phyloP scores from a whole-genome alignment of 2,888 invertebrate genomes.

The Cyaniris semiargus region DNA sequence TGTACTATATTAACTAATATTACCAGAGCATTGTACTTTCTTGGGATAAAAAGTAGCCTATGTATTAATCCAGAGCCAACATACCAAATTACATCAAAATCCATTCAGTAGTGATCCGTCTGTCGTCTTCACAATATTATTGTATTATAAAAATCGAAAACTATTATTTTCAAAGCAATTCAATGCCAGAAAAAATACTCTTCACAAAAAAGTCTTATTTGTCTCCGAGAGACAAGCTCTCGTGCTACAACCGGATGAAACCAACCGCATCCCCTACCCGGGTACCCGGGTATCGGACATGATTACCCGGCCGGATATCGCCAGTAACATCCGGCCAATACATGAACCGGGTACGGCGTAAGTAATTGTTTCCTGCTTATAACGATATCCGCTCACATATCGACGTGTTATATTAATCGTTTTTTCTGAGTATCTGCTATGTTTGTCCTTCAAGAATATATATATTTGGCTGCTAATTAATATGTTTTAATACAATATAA shows the following conservation, averaged over 20 bases:
- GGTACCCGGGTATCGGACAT: constrained; percentile 45
- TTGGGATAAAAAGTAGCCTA: too few relatives aligned
- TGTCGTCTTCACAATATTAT: too few relatives aligned
- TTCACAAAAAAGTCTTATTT: neutral
- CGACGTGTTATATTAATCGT: constrained; percentile 23
- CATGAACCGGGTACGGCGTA: constrained; percentile 34
- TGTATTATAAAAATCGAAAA: too few relatives aligned
- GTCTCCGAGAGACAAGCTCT: neutral
- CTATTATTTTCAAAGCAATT: too few relatives aligned
- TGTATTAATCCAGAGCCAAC: too few relatives aligned
- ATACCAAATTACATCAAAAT: too few relatives aligned
- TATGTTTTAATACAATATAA: too few relatives aligned
- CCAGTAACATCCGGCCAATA: constrained; percentile 40
- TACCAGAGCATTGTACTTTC: too few relatives aligned
- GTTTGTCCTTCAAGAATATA: neutral
- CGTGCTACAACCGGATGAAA: neutral
- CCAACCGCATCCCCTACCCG: neutral
- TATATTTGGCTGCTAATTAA: too few relatives aligned
- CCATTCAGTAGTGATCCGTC: too few relatives aligned
- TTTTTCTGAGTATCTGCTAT: neutral
- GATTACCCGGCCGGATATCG: constrained; percentile 71
- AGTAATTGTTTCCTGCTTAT: constrained; percentile 44
- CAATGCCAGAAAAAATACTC: too few relatives aligned
- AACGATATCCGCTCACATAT: constrained; percentile 38
- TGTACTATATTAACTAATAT: too few relatives aligned